Conservation (phyloP, 2,797 vertebrate genomes). For the Denticeps clupeoides region DNA sequence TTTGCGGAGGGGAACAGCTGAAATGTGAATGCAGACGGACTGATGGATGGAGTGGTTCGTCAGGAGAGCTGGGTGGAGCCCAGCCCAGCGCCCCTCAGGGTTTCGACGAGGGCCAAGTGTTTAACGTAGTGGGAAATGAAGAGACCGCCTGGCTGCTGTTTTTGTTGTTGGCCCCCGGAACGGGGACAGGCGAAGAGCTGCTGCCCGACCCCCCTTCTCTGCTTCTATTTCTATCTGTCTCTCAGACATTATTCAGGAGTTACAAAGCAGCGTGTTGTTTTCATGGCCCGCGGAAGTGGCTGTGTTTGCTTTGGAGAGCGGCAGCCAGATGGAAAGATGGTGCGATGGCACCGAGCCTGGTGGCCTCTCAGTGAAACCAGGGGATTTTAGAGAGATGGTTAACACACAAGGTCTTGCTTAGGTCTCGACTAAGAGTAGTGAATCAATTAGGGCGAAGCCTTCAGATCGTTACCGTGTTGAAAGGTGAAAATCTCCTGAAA, state of each 20-base stretch:
- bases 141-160: constrained; percentile 19
- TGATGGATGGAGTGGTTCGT: too few relatives aligned
- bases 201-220: neutral
- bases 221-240: neutral
- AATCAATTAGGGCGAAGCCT: too few relatives aligned
- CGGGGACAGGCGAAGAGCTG: neutral
- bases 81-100: neutral
- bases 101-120: constrained; percentile 23
- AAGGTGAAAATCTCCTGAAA: too few relatives aligned
- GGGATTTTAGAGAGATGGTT: too few relatives aligned
- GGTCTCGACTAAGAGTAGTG: too few relatives aligned
- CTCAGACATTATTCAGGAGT: constrained; percentile 16
- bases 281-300: constrained; percentile 18
- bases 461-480: too few relatives aligned
- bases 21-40: too few relatives aligned
- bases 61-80: too few relatives aligned
- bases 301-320: constrained; percentile 24
- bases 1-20: too few relatives aligned
- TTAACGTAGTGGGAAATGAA: constrained; percentile 21
- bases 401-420: too few relatives aligned
- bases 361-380: neutral
- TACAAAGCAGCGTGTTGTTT: constrained; percentile 6
- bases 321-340: constrained; percentile 13
- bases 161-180: constrained; percentile 20
- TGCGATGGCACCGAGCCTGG: neutral